phyloP scores from a whole-genome alignment of 1,140 invertebrate species.

The Steinernema feltiae region DNA sequence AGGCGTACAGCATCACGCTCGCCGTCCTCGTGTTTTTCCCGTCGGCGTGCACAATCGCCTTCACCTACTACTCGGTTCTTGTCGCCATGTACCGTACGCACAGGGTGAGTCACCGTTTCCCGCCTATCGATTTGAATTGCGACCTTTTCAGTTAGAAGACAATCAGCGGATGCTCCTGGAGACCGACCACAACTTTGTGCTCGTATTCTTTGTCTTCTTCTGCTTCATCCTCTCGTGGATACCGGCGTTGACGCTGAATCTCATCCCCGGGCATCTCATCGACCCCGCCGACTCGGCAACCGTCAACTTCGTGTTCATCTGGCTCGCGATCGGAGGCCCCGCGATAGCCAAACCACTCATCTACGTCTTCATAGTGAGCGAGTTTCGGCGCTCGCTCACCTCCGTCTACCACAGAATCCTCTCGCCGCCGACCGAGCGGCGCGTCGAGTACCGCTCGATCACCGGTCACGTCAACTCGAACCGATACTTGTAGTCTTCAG shows the following conservation, averaged over 20 bases:
- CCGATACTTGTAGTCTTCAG: background rate
- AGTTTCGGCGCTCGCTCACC: background rate
- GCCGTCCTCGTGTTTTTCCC: slow-evolving; percentile 82
- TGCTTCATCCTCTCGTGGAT: slow-evolving; percentile 85
- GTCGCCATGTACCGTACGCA: slow-evolving; percentile 68
- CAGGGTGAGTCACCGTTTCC: slow-evolving; percentile 63
- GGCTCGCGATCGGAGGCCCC: background rate
- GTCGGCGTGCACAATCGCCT: slow-evolving; percentile 82
- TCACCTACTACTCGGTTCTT: slow-evolving; percentile 87
- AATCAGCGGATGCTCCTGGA: slow-evolving; percentile 83
- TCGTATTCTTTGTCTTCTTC: slow-evolving; percentile 82
- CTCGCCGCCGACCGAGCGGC: background rate
- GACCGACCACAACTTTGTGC: slow-evolving; percentile 85
- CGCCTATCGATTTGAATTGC: slow-evolving; percentile 11
- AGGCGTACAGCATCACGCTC: slow-evolving; percentile 82
- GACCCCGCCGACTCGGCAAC: slow-evolving; percentile 5
- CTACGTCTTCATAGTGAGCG: background rate
- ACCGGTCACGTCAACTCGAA: background rate
- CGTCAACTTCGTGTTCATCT: slow-evolving; percentile 7
- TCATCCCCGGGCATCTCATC: background rate
- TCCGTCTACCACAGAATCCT: background rate
- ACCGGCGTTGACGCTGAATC: slow-evolving; percentile 60
- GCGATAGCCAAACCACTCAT: background rate
- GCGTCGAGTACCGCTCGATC: slow-evolving; percentile 8
- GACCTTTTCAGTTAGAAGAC: slow-evolving; percentile 50